Base-by-base conservation (phyloP, 1,140 invertebrate genomes). In the Eueides isabella region DNA sequence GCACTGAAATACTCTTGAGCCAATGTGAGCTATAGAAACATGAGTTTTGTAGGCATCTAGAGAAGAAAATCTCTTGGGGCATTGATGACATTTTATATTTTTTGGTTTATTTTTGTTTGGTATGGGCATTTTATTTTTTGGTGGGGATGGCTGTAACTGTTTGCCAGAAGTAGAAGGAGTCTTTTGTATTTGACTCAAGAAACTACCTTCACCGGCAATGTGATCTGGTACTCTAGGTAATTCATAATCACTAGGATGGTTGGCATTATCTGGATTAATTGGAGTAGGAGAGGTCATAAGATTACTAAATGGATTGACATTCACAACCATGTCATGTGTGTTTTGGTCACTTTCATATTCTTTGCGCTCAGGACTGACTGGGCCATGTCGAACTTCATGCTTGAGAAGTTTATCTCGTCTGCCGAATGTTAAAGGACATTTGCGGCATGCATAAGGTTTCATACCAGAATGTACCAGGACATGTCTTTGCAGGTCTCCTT, bases 391-490 rank as follows among this genome's bases (percentile, higher is more conserved):
- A 35, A 94, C 92, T 82, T 95, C 94, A 89, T 96, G 95, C 67
- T 95, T 91, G 30, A 94, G 70, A 4, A 96, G 81, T 82, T 96
- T 95, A 81, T 96, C 95, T 79, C 94, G 92, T 31, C 95, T 93
- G 68, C 94, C 94, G 89, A 96, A 97, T 30, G 95, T 94, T 82
- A 95, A 92, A 2, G 95, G 93, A 82, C 96, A 97, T 67, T 95
- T 94, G 48, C 92, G 91, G 83, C 96, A 97, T 19, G 94, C 93
- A 84, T 94, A 96, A 1, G 96, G 95, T 81, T 96, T 96, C 75
- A 95, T 94, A 3, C 96, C 96, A 2, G 95, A 95, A 80, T 97
- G 96, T 64, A 96, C 95, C 19, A 96, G 90, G 5, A 95, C 94
- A 91, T 97, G 96, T 31, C 95, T 88, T 75, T 95, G 95, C 16